Evolutionary conservation across 2,797 vertebrate species (phyloP).

Genomic region (Gymnothorax javanicus): DNA sequence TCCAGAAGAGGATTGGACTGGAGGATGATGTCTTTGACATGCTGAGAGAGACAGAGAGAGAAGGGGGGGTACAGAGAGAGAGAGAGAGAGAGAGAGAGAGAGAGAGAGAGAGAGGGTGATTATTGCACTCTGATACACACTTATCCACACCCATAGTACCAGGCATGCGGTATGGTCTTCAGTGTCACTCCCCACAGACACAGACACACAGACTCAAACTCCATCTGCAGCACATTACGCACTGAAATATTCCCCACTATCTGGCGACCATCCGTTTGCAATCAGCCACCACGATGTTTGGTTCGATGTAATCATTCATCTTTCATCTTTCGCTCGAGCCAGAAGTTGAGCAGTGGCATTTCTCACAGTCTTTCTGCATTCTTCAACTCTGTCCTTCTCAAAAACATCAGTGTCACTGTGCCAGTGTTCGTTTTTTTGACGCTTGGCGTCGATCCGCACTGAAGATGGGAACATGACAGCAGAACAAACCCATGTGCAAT

Average conservation of each 20-base stretch:
- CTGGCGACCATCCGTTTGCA: slow-evolving; percentile 66
- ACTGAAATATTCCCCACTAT: slow-evolving; percentile 58
- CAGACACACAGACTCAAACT: slow-evolving; percentile 37
- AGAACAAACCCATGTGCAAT: not conserved
- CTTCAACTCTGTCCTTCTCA: slow-evolving; percentile 39
- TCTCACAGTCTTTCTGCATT: slow-evolving; percentile 42
- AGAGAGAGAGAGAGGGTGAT: too few species aligned
- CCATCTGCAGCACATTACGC: slow-evolving; percentile 63
- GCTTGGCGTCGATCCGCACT: not conserved
- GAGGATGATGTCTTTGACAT: slow-evolving; percentile 98
- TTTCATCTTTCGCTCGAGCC: slow-evolving; percentile 43
- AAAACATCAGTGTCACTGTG: slow-evolving; percentile 18
- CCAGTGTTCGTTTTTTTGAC: slow-evolving; percentile 12
- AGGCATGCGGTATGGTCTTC: not conserved
- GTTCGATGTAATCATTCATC: slow-evolving; percentile 51
- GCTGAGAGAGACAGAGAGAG: slow-evolving; percentile 67
- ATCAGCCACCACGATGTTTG: slow-evolving; percentile 50
- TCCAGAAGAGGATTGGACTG: slow-evolving; percentile 97
- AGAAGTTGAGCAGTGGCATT: slow-evolving; percentile 48
- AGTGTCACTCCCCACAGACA: slow-evolving; percentile 13
- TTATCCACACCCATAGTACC: not conserved
- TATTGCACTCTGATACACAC: slow-evolving; percentile 5
- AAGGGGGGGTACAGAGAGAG: not conserved
- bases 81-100: slow-evolving; percentile 19
- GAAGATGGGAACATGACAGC: not conserved